phyloP scores from a whole-genome alignment of 2,797 vertebrate species.

The Channallabes apus region DNA sequence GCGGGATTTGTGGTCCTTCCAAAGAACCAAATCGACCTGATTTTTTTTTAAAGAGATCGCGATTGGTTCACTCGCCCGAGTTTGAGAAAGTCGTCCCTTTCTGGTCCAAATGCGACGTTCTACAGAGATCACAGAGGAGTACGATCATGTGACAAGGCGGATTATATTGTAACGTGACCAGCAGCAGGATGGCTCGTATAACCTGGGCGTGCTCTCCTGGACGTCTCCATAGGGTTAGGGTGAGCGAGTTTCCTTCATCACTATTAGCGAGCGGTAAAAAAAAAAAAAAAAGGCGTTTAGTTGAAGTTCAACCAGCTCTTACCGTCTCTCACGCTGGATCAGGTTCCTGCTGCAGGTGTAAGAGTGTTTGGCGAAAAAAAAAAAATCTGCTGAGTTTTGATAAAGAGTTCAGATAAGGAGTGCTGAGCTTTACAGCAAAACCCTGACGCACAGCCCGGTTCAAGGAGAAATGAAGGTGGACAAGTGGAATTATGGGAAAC shows the following conservation, averaged over 20 bases:
- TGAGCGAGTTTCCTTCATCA: not conserved
- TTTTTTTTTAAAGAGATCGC: not conserved
- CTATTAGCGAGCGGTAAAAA: not conserved
- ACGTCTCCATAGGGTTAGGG: not conserved
- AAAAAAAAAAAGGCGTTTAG: not conserved
- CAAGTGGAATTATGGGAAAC: not conserved
- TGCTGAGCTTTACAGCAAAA: not conserved
- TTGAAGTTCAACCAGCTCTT: constrained; percentile 18
- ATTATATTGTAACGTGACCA: not conserved
- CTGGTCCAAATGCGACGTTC: not conserved
- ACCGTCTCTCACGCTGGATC: not conserved
- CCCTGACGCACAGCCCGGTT: not conserved
- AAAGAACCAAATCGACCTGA: too few relatives aligned
- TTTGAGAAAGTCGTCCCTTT: not conserved
- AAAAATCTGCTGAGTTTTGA: constrained; percentile 25
- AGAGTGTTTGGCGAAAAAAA: not conserved
- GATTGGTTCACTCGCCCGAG: not conserved
- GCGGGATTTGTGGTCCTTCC: not conserved
- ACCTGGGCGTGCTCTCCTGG: not conserved
- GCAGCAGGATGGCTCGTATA: not conserved
- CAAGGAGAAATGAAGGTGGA: not conserved
- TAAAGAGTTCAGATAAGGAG: constrained; percentile 7
- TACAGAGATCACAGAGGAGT: not conserved
- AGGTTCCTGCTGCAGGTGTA: too few relatives aligned
- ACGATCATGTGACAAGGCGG: not conserved